Base-by-base conservation (phyloP, 1,140 invertebrate species). In the Drosophila simulans region DNA sequence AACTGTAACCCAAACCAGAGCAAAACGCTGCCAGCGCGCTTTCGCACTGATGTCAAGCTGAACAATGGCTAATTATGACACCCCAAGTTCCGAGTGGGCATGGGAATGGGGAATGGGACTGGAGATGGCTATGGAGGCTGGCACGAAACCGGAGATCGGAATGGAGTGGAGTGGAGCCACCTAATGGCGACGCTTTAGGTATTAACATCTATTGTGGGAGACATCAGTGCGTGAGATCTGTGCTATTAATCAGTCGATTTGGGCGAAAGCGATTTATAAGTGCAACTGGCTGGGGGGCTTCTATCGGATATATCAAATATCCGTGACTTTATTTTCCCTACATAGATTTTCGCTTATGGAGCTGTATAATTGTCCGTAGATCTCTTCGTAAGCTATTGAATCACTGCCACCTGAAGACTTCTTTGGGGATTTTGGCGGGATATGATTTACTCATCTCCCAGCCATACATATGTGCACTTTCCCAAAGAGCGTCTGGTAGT, bases 11-110 rank as follows among this genome's bases (percentile, higher is more conserved):
- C 31, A 62, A 55, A 7, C 51, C 51, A 10, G 20, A 13, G n/a
- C 22, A 13, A 25, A 35, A 17, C 62, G 17, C 42, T 27, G 11
- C n/a, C 20, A 17, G 45, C 7, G 17, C 10, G 11, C 34, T 39
- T 15, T 20, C 20, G 34, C 7, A 15, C 20, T 7, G 8, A 25
- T 35, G 60, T 27, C 20, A 31, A 27, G 57, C 62, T 37, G 63
- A 56, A 69, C 64, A 70, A 57, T 70, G 64, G 64, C 64, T 70
- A 56, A 70, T 70, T 70, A 70, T 70, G 42, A 56, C 52, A 40
- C 34, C 17, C 35, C n/a, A 22, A 25, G 31, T 52, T 34, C 27
- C 25, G 8, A 42, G 5, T 22, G 56, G 12, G 15, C n/a, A 4
- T 15, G 22, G 4, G 3, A 2, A 17, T 5, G 8, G 3, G 13